phyloP scores from a whole-genome alignment of 2,113 vertebrate genomes.

The Anser cygnoides region DNA sequence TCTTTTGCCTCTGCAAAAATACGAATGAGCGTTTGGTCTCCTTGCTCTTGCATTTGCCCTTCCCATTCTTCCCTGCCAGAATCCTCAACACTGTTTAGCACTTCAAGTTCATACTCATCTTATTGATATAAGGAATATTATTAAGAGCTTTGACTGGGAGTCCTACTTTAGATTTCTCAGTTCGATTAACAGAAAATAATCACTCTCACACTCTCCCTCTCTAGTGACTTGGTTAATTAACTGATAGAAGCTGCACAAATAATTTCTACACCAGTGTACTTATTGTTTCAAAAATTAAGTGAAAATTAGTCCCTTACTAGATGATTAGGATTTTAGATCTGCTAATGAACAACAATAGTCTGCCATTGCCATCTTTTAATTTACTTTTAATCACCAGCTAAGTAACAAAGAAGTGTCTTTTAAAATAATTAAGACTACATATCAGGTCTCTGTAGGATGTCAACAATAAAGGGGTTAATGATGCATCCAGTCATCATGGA shows the following conservation, averaged over 20 bases:
- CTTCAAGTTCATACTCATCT: constrained; percentile 32
- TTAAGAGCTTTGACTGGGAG: constrained; percentile 62
- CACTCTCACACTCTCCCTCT: constrained; percentile 63
- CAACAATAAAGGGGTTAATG: constrained; percentile 87
- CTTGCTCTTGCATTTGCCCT: constrained; percentile 18
- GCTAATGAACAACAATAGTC: constrained; percentile 83
- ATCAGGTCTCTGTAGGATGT: constrained; percentile 83
- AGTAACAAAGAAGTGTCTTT: constrained; percentile 85
- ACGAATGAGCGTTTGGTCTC: constrained; percentile 1
- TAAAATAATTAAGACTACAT: constrained; percentile 88
- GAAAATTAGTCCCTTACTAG: constrained; percentile 83
- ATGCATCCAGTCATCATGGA: constrained; percentile 82
- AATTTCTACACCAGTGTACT: constrained; percentile 78
- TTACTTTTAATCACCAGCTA: constrained; percentile 86
- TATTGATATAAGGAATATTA: constrained; percentile 43
- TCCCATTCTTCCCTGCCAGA: not conserved
- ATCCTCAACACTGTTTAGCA: not conserved
- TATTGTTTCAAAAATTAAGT: constrained; percentile 84
- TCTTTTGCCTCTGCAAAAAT: constrained; percentile 19
- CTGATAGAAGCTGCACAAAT: constrained; percentile 77
- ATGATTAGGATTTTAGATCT: constrained; percentile 81
- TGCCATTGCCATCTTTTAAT: constrained; percentile 82
- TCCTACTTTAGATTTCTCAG: constrained; percentile 70
- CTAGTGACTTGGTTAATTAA: constrained; percentile 80
- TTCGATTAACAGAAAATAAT: constrained; percentile 81